Conservation (phyloP, 1,140 invertebrate genomes). For the Alviniconcha marisindica region DNA sequence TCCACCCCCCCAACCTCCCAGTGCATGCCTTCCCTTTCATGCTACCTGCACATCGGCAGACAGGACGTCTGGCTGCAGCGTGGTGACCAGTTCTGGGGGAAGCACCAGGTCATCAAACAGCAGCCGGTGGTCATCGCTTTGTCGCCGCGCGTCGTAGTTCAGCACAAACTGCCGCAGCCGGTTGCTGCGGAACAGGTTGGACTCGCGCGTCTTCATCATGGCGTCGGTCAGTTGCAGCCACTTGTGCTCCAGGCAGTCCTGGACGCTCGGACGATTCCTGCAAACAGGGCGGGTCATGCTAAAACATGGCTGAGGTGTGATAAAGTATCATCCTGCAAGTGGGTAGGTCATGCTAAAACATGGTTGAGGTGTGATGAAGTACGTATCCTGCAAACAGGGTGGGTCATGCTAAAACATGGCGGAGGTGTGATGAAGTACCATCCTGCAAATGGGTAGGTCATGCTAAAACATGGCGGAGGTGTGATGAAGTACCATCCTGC, state of each 20-base stretch:
- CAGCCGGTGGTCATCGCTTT: slow-evolving; percentile 30
- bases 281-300: background rate
- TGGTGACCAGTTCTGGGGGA: slow-evolving; percentile 28
- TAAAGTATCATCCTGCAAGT: too few relatives aligned
- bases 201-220: slow-evolving; percentile 94
- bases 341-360: too few relatives aligned
- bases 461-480: too few relatives aligned
- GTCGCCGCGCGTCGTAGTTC: slow-evolving; percentile 50
- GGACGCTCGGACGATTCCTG: slow-evolving; percentile 93
- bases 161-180: slow-evolving; percentile 68
- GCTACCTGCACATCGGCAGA: background rate
- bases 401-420: too few relatives aligned
- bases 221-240: slow-evolving; percentile 94
- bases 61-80: slow-evolving; percentile 7
- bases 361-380: too few relatives aligned
- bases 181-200: slow-evolving; percentile 79
- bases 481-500: too few relatives aligned
- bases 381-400: too few relatives aligned
- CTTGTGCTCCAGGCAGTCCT: slow-evolving; percentile 96
- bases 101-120: slow-evolving; percentile 44
- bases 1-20: too few relatives aligned
- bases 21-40: background rate
- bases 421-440: too few relatives aligned
- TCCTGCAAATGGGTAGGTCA: too few relatives aligned
- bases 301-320: too few relatives aligned